phyloP scores from a whole-genome alignment of 2,113 vertebrate genomes.

The Alosa alosa region DNA sequence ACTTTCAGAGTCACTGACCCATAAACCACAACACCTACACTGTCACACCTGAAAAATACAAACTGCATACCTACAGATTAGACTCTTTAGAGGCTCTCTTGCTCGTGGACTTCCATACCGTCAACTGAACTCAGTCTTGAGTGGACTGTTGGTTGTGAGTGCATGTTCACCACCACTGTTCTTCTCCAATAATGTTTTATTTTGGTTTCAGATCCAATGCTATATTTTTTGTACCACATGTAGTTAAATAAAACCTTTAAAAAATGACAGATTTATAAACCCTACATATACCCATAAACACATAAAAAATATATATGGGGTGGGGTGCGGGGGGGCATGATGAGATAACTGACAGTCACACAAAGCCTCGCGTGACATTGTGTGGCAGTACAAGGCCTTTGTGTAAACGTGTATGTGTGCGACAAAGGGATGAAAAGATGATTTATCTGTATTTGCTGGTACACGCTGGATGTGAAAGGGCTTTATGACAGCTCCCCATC shows the following conservation, averaged over 20 bases:
- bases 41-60: background rate
- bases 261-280: background rate
- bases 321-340: background rate
- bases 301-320: background rate
- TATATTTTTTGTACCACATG: background rate
- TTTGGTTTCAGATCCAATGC: background rate
- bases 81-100: background rate
- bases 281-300: background rate
- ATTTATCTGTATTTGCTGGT: slow-evolving; percentile 18
- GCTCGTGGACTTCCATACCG: background rate
- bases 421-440: background rate
- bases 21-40: background rate
- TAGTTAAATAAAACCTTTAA: background rate
- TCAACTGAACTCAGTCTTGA: background rate
- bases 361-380: slow-evolving; percentile 3
- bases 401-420: background rate
- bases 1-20: background rate
- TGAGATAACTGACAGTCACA: background rate
- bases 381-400: background rate
- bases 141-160: background rate
- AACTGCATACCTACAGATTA: background rate
- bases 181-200: background rate
- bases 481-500: slow-evolving; percentile 2
- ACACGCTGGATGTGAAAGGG: background rate
- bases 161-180: background rate